Base-by-base conservation (phyloP, 2,888 invertebrate genomes). In the Drosophila paranaensis region DNA sequence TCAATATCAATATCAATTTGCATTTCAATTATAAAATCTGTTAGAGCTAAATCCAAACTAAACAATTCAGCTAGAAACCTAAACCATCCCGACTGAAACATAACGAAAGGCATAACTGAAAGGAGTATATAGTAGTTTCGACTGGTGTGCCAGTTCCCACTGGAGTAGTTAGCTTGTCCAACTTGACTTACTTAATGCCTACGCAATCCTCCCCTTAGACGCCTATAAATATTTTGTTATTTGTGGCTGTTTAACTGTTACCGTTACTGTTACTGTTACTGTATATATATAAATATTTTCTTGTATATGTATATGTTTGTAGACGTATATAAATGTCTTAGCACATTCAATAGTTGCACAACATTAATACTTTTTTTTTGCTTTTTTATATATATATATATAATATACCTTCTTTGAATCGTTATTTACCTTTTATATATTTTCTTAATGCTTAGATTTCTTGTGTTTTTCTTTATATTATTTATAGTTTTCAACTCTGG, bases 291-390 rank as follows among this genome's bases (percentile, higher is more conserved):
- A 74, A 81, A 82, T 87, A 88, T 81, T 82, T 51, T 6, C 35
- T 84, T 77, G 81, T 87, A 79, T 88, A 79, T 81, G 78, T 88
- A 71, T 88, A 79, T 90, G 77, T 89, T 83, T 88, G 76, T 87
- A 89, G 89, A 87, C 82, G 85, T 82, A 82, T 86, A 85, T 88
- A 85, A 88, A 88, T 88, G 83, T 80, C 80, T 78, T 84, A 88
- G 88, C 87, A 85, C 84, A 68, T 86, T 85, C 74, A 80, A 71
- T 84, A 89, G 89, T 89, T 90, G 90, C 85, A 90, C 90, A 90
- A 90, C 89, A 88, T 85, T 81, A 88, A 88, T 88, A 86, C 87
- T 81, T 81, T 73, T 45, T 65, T 77, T 74, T 70, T 56, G 48
- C 46, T 69, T 73, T 56, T 56, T 60, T 30, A 58, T 69, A 68